phyloP scores from a whole-genome alignment of 1,140 invertebrate species.

The Thrips palmi region DNA sequence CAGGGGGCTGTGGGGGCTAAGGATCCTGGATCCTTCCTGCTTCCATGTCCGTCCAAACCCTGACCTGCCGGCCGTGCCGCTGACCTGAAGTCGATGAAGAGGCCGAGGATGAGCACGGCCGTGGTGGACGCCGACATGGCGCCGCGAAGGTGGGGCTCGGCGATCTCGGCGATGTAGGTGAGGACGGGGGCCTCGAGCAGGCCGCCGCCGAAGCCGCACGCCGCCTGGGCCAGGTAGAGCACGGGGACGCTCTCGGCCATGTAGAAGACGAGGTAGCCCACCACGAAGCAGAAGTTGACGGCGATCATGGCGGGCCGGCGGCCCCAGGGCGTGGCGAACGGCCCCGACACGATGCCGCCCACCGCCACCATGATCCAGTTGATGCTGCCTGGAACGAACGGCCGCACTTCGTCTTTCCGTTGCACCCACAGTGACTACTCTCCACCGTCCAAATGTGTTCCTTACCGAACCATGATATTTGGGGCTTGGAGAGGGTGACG shows the following conservation, averaged over 20 bases:
- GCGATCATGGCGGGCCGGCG: conserved; percentile 46
- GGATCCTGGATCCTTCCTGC: too few species aligned
- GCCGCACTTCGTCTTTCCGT: too few species aligned
- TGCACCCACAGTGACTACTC: not conserved
- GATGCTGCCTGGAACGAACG: conserved; percentile 40
- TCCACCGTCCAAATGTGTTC: conserved; percentile 9
- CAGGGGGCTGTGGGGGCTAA: too few species aligned
- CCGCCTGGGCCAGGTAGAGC: conserved; percentile 41
- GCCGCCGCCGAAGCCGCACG: conserved; percentile 52
- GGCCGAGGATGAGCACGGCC: conserved; percentile 49
- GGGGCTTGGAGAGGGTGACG: conserved; percentile 30
- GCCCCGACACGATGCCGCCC: conserved; percentile 50
- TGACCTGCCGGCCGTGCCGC: too few species aligned
- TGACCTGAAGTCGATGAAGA: conserved; percentile 38
- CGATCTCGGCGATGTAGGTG: conserved; percentile 63
- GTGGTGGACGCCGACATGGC: conserved; percentile 50
- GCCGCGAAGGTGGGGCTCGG: conserved; percentile 53
- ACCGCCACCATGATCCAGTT: conserved; percentile 56
- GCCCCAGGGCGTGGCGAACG: conserved; percentile 44
- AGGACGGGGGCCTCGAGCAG: conserved; percentile 57
- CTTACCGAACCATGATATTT: conserved; percentile 62
- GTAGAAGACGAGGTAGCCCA: conserved; percentile 50
- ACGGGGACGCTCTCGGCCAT: conserved; percentile 35
- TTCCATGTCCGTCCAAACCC: too few species aligned
- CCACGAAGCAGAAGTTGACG: conserved; percentile 47